Percentiles rank a stretch among this genome's conserved stretches.
phyloP scores from a whole-genome alignment of 2,113 vertebrate genomes.

The Hyperoodon ampullatus region DNA sequence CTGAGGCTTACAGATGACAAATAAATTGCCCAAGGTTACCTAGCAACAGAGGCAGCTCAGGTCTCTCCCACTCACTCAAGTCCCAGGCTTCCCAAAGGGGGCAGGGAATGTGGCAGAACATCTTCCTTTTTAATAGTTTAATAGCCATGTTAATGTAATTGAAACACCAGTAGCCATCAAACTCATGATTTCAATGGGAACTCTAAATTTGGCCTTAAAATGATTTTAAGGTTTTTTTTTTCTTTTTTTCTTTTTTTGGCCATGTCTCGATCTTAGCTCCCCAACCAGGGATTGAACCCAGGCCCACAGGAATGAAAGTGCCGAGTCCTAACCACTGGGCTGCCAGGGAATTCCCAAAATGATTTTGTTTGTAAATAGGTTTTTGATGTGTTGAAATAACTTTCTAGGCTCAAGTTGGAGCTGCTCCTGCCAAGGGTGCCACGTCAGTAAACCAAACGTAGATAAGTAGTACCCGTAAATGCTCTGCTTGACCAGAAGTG shows the following conservation, averaged over 20 bases:
- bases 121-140: neutral
- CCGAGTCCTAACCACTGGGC: too few relatives aligned
- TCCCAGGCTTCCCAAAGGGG: neutral
- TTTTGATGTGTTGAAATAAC: neutral
- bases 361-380: neutral
- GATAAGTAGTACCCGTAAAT: rapidly evolving
- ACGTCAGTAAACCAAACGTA: neutral
- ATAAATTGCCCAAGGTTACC: neutral
- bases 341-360: neutral
- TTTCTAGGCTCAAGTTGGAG: too few relatives aligned
- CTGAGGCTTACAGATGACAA: too few relatives aligned
- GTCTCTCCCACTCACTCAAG: neutral
- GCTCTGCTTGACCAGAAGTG: too few relatives aligned
- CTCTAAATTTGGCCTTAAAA: neutral
- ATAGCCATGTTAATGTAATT: neutral
- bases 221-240: neutral
- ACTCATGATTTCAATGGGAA: neutral
- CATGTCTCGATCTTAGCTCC: too few relatives aligned
- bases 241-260: too few relatives aligned
- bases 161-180: neutral
- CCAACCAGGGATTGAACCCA: too few relatives aligned
- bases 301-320: too few relatives aligned
- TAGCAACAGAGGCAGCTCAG: neutral
- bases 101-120: neutral
- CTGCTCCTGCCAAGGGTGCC: neutral